These are phyloP conservation scores for Leucopsar rothschildi DNA, from an alignment of 2,113 vertebrate genomes.

Conservation along the genomic window DNA sequence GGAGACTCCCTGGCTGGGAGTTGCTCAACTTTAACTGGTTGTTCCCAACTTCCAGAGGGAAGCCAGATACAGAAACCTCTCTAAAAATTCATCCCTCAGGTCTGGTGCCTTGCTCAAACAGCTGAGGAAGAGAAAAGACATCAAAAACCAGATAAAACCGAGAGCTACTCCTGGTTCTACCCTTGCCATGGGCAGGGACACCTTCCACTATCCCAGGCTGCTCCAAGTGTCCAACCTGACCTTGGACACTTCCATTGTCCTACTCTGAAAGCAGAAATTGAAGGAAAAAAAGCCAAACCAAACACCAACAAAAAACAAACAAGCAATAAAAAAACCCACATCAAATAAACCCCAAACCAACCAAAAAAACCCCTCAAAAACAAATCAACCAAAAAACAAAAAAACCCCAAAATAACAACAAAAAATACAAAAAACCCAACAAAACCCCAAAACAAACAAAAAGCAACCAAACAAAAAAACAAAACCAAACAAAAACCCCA, in stretches of 20 bases:
- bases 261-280: not conserved
- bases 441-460: not conserved
- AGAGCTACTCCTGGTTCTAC: not conserved
- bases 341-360: not conserved
- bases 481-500: fast-evolving
- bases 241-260: fast-evolving
- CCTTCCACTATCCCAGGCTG: not conserved
- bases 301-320: not conserved
- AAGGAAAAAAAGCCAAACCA: not conserved
- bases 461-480: not conserved
- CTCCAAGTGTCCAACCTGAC: not conserved
- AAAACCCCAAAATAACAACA: not conserved
- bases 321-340: not conserved
- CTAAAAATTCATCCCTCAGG: not conserved
- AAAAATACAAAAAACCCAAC: not conserved
- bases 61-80: not conserved
- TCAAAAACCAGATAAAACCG: not conserved
- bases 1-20: not conserved
- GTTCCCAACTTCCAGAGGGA: not conserved
- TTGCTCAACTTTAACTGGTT: not conserved
- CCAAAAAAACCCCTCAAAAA: too few species aligned
- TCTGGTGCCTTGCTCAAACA: not conserved
- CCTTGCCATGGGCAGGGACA: not conserved
- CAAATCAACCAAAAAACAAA: not conserved
- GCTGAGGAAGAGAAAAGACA: not conserved